phyloP scores from a whole-genome alignment of 2,113 vertebrate species.

The Engystomops pustulosus region DNA sequence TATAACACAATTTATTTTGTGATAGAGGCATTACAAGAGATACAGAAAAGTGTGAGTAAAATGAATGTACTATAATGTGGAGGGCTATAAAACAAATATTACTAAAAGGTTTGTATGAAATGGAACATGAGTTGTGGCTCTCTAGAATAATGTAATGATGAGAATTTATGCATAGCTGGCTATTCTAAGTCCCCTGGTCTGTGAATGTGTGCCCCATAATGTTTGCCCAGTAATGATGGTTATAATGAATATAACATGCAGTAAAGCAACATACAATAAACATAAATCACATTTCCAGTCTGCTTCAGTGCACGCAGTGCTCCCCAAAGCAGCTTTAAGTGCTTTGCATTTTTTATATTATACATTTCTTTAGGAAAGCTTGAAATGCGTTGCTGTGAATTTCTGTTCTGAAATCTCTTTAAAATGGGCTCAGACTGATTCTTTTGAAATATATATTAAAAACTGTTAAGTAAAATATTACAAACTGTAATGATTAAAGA shows the following conservation, averaged over 20 bases:
- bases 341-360: conserved; percentile 21
- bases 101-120: background rate
- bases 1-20: too few relatives aligned
- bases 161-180: conserved; percentile 1
- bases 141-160: background rate
- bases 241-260: conserved; percentile 32
- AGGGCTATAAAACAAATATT: background rate
- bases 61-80: background rate
- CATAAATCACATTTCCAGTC: conserved; percentile 12
- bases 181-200: conserved; percentile 13
- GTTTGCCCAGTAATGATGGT: background rate
- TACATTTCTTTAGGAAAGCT: background rate
- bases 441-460: background rate
- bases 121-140: background rate
- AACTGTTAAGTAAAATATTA: background rate
- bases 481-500: background rate
- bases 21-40: background rate
- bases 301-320: background rate
- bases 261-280: conserved; percentile 24
- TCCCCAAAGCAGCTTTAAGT: conserved; percentile 40
- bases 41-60: background rate
- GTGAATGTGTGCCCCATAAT: conserved; percentile 25
- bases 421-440: background rate
- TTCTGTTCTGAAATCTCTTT: background rate
- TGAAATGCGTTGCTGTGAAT: background rate